Evolutionary conservation across 2,113 vertebrate species (phyloP).

Genomic region (Atrichornis clamosus): DNA sequence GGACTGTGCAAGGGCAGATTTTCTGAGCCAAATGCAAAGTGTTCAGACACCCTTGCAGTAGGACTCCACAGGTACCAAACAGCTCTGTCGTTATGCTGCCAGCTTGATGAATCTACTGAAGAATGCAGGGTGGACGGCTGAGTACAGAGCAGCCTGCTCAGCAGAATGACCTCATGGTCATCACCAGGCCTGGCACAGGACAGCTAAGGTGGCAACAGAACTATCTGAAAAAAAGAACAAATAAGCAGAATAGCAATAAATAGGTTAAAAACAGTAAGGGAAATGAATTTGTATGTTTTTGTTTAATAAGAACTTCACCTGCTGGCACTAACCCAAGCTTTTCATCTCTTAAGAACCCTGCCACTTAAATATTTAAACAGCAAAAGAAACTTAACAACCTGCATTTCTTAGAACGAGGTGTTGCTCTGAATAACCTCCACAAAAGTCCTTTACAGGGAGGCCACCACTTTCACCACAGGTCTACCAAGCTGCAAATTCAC

Average conservation of each 20-base stretch:
- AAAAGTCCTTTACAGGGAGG: background rate
- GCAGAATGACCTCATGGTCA: background rate
- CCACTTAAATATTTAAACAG: background rate
- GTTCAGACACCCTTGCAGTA: background rate
- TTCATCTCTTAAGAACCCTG: background rate
- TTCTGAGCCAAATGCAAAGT: background rate
- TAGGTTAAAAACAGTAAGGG: background rate
- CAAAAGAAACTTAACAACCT: background rate
- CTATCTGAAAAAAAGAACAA: background rate
- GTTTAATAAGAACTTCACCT: background rate
- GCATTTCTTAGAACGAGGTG: background rate
- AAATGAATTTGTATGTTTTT: background rate
- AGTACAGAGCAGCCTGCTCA: background rate
- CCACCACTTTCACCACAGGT: background rate
- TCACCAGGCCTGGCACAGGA: background rate
- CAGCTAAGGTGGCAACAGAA: background rate
- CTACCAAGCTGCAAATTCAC: background rate
- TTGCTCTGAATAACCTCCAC: background rate
- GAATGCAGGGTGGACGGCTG: background rate
- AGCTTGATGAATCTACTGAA: background rate
- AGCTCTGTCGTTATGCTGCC: accelerated
- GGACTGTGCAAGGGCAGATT: background rate
- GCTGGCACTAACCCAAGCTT: background rate
- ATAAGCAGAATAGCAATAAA: no score
- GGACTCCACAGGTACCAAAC: background rate